Evolutionary conservation across 2,113 vertebrate species (phyloP), one percentile per base, ranked within the genome.

Genomic region (Macquaria ambigua): DNA sequence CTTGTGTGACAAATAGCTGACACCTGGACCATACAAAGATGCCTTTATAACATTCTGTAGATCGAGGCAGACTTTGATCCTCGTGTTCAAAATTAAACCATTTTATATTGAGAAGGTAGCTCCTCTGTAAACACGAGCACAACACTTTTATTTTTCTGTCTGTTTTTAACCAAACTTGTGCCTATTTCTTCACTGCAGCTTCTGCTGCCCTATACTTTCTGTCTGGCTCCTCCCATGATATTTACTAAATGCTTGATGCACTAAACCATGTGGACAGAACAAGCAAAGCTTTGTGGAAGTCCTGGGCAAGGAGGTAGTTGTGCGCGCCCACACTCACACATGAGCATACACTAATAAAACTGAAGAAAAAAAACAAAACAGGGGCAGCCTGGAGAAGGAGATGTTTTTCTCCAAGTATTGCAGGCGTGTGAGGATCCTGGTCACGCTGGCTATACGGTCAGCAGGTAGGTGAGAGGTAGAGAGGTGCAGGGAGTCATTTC

Each of bases 201-300:
- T 43, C 25, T 84, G 41, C n/a, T 25, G 15, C 59, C 53, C 18
- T 5, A 23, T 43, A 31, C 23, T 72, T 79, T 76, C 63, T 58
- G n/a, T 28, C 53, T 63, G 67, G 28, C 41, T 76, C 31, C 55
- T 62, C 56, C 66, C 83, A 62, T 69, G 73, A 86, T 67, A 84
- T 61, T 74, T 15, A 59, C 50, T 87, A 55, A 89, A 82, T 67
- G 20, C 52, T 66, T 62, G 5, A 88, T 67, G 78, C 77, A 78
- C 48, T 77, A 78, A 84, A 90, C 85, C 81, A 75, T 52, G 83
- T 68, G 80, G 53, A 74, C 64, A 68, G 81, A 87, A 93, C 90
- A 93, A 88, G 84, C 79, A 56, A 53, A n/a, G 77, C 87, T 91
- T 90, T 94, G 92, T 91, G 77, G 46, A 87, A 76, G 79, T 76